A percentile compares a stretch with the other conserved stretches of the same genome.
Conservation (phyloP, 2,797 vertebrate genomes). For the Bradypus variegatus region DNA sequence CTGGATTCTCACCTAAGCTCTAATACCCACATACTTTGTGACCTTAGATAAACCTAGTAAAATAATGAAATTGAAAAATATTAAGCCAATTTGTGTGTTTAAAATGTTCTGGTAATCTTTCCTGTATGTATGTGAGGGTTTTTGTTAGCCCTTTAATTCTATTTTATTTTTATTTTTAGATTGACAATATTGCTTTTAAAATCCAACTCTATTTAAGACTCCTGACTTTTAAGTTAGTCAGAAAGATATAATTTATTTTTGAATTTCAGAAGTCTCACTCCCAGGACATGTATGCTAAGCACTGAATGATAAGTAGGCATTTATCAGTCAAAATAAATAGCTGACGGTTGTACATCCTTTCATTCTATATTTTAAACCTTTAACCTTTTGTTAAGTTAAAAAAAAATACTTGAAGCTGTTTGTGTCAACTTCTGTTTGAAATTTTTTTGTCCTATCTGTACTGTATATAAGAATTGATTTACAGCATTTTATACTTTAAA, state of each 20-base stretch:
- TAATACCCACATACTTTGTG: not conserved
- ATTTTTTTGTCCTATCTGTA: not conserved
- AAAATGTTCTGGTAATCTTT: not conserved
- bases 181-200: not conserved
- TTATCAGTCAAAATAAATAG: not conserved
- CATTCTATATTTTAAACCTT: not conserved
- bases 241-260: not conserved
- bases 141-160: not conserved
- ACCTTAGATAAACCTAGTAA: not conserved
- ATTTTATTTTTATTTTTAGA: not conserved
- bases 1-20: not conserved
- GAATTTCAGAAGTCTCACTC: not conserved
- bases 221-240: not conserved
- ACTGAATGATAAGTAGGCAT: not conserved
- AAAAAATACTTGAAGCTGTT: not conserved
- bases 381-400: not conserved
- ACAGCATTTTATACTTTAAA: slow-evolving; percentile 1
- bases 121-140: not conserved
- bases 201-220: not conserved
- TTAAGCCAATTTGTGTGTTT: not conserved
- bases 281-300: not conserved
- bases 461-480: not conserved
- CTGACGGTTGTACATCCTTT: not conserved
- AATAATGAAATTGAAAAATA: not conserved
- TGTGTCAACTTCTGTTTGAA: not conserved